Evolutionary conservation across 2,113 vertebrate genomes (phyloP).

Genomic region (Otocyon megalotis): DNA sequence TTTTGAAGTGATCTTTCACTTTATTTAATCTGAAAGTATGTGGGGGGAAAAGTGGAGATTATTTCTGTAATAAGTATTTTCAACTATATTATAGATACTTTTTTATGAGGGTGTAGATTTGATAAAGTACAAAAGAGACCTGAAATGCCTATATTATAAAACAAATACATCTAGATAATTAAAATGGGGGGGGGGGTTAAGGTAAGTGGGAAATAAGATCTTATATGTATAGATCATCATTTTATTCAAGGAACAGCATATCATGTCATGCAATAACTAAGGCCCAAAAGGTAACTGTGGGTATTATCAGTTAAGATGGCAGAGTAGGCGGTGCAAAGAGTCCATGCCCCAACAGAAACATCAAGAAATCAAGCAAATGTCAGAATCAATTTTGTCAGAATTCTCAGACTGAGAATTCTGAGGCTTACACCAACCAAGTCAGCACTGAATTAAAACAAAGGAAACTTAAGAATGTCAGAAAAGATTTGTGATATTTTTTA

Average conservation of each 20-base stretch:
- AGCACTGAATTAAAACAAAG: not conserved
- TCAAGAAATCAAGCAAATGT: slow-evolving; percentile 29
- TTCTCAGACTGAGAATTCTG: not conserved
- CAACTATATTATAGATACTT: not conserved
- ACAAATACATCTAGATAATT: slow-evolving; percentile 8
- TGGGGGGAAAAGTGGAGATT: not conserved
- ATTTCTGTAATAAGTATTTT: slow-evolving; percentile 14
- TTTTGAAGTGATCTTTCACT: slow-evolving; percentile 51
- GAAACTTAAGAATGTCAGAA: not conserved
- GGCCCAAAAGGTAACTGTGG: not conserved
- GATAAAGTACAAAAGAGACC: not conserved
- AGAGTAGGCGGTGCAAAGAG: not conserved
- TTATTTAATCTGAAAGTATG: slow-evolving; percentile 41
- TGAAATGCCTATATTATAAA: slow-evolving; percentile 27
- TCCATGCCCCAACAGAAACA: not conserved
- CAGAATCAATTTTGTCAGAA: not conserved
- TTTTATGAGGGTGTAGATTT: not conserved
- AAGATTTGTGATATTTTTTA: not conserved
- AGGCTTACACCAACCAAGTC: not conserved
- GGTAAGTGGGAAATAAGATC: not conserved
- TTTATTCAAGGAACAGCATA: not conserved
- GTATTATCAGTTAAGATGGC: not conserved
- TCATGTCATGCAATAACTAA: not conserved
- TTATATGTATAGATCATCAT: not conserved
- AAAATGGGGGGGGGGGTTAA: not conserved